Conservation (phyloP, 2,888 invertebrate species). For the Pyrrhosoma nymphula region DNA sequence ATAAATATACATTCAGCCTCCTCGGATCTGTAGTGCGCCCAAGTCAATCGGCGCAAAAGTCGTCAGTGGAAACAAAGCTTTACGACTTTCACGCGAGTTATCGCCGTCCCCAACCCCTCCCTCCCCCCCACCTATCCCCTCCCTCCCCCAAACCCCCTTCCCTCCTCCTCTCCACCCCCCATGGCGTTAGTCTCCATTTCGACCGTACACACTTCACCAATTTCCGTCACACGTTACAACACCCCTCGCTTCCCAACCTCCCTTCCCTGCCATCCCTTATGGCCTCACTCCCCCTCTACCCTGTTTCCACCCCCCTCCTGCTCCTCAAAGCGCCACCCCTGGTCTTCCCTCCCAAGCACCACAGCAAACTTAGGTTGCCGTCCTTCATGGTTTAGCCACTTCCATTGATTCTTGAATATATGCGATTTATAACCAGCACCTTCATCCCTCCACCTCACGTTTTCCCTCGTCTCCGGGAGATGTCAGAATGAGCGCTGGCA, state of each 20-base stretch:
- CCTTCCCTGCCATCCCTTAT: background rate
- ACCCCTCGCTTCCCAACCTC: background rate
- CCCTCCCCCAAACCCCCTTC: too few species aligned
- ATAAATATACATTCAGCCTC: background rate
- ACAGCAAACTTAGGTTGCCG: background rate
- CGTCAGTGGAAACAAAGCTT: slow-evolving; percentile 5
- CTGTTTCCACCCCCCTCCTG: too few species aligned
- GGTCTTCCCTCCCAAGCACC: background rate
- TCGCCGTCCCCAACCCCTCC: too few species aligned
- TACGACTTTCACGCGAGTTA: background rate
- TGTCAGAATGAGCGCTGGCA: background rate
- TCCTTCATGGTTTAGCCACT: slow-evolving; percentile 42
- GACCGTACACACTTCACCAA: background rate
- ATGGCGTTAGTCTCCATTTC: slow-evolving; percentile 9
- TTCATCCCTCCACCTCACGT: background rate
- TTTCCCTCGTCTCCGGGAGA: background rate
- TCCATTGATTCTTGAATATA: slow-evolving; percentile 37
- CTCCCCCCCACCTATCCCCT: too few species aligned
- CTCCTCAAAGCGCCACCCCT: too few species aligned
- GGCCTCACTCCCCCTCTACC: background rate
- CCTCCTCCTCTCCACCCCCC: background rate
- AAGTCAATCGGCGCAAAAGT: slow-evolving; percentile 2
- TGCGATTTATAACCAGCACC: slow-evolving; percentile 38
- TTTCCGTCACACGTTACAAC: background rate
- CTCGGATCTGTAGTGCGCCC: background rate